Evolutionary conservation across 1,140 invertebrate genomes (phyloP).

Genomic region (Tenebrio molitor): DNA sequence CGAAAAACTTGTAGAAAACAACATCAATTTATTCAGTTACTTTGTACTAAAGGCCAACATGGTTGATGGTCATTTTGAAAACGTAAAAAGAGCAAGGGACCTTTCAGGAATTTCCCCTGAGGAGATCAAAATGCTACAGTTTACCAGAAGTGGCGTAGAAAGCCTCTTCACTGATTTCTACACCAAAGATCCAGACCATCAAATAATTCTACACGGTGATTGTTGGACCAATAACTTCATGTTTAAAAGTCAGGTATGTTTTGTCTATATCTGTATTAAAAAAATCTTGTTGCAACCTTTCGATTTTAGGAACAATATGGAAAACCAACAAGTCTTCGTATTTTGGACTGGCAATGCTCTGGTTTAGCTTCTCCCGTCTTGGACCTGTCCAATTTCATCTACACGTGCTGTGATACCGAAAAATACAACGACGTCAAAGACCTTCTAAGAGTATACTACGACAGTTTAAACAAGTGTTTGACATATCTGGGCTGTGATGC

Average conservation of each 20-base stretch:
- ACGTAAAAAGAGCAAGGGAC: conserved; percentile 24
- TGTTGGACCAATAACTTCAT: conserved; percentile 72
- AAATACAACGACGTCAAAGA: conserved; percentile 12
- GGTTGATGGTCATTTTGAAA: conserved; percentile 1
- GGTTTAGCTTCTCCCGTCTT: conserved; percentile 70
- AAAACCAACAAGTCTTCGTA: conserved; percentile 54
- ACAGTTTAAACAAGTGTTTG: conserved; percentile 3
- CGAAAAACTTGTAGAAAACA: background rate
- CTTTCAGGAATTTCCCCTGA: background rate
- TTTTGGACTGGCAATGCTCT: conserved; percentile 71
- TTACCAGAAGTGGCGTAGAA: background rate
- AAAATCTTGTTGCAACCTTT: background rate
- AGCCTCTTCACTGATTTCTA: background rate
- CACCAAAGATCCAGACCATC: conserved; percentile 67
- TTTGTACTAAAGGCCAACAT: conserved; percentile 6
- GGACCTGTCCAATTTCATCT: conserved; percentile 71
- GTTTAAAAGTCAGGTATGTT: conserved; percentile 67
- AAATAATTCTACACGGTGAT: conserved; percentile 70
- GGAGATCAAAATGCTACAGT: background rate
- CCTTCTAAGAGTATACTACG: conserved; percentile 38
- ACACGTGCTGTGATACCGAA: conserved; percentile 66
- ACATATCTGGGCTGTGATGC: conserved; percentile 60
- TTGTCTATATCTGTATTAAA: conserved; percentile 2
- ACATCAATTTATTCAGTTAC: background rate
- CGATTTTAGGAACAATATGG: background rate